These are phyloP conservation scores for Todiramphus chloris DNA, from an alignment of 2,113 vertebrate genomes.

Conservation along the genomic window DNA sequence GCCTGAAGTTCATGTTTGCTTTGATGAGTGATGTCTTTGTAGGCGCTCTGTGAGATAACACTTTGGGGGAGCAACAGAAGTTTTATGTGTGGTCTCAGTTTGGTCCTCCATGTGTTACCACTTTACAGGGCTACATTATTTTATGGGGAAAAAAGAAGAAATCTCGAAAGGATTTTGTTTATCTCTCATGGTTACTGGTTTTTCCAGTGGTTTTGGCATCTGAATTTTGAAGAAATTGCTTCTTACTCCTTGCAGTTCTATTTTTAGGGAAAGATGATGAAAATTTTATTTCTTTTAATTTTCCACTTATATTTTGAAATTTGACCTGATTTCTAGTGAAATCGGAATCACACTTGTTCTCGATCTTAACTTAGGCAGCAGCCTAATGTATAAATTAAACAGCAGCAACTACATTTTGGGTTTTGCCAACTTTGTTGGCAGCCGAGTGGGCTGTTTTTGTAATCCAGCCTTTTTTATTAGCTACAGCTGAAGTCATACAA, in stretches of 20 bases:
- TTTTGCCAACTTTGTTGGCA: background rate
- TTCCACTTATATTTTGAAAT: background rate
- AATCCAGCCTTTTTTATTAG: background rate
- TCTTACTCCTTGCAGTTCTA: background rate
- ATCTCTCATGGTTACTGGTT: background rate
- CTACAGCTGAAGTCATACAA: background rate
- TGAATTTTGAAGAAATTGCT: background rate
- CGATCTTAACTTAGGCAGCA: background rate
- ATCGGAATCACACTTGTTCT: background rate
- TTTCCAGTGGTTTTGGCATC: background rate
- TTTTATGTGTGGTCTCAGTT: background rate
- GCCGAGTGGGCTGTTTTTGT: background rate
- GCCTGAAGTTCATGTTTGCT: background rate
- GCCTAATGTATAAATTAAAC: background rate
- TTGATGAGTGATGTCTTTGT: background rate
- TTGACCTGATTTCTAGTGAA: background rate
- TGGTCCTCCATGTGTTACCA: background rate
- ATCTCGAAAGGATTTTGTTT: background rate
- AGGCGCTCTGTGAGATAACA: background rate
- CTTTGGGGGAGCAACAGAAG: background rate
- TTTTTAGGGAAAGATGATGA: background rate
- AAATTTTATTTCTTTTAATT: background rate
- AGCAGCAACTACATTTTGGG: background rate
- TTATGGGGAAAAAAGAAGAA: background rate
- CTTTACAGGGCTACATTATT: background rate